Evolutionary conservation across 1,140 invertebrate species (phyloP), one percentile per base, ranked within the genome.

Genomic region (Thalassaphorura encarpata): DNA sequence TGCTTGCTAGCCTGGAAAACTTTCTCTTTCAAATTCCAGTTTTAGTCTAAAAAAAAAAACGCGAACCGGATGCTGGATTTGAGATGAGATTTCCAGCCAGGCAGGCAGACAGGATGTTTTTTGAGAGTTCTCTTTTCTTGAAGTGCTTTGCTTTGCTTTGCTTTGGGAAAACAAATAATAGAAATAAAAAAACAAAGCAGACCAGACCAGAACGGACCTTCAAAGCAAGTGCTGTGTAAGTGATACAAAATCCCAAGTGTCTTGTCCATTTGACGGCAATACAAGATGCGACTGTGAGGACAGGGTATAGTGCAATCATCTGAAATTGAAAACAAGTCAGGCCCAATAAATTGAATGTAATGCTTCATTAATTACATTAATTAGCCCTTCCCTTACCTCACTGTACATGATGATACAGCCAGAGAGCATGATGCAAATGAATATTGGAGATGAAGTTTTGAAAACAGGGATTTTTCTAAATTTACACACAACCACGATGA

Each of bases 271-370:
- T 91, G 2, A 87, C 90, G 0, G 85, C 83, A 56, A 91, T 83
- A 67, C 90, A 94, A 18, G 82, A 82, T 58, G 81, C 83, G 57
- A 78, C 78, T 66, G 87, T 84, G 56, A 90, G 72, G 27, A 85
- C 83, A 1, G 87, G 86, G 70, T 90, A 92, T 66, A 92, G 88
- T 5, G 87, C 85, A 36, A 85, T 87, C 85, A 92, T 90, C 89
- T 93, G 67, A 19, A 74, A 68, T 60, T 50, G 40, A 24, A 54
- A 65, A 36, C 16, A 46, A 51, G 48, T 26, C 31, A 29, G 21
- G 31, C 15, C 2, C 26, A 23, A 50, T 48, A 36, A 36, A 36
- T 36, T 36, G n/a, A 36, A 36, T 11, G 33, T n/a, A 36, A 11
- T 11, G 33, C n/a, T 11, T 11, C 33, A n/a, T 36, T n/a, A 36